phyloP scores from a whole-genome alignment of 2,888 invertebrate species.

The Acanthosoma haemorrhoidale region DNA sequence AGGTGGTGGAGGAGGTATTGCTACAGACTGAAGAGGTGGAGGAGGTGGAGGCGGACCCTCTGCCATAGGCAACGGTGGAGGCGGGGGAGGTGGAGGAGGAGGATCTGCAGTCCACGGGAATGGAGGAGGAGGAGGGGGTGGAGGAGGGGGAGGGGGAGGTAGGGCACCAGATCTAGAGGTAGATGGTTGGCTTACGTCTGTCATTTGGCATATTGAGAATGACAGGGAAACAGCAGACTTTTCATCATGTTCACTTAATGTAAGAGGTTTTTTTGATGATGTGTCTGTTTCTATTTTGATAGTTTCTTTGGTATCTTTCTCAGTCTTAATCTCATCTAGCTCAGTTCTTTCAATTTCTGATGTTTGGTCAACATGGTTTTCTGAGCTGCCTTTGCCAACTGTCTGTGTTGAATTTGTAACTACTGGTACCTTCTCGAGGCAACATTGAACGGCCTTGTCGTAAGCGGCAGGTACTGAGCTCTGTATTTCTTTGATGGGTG shows the following conservation, averaged over 20 bases:
- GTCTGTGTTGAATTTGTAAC: not conserved
- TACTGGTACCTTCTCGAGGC: not conserved
- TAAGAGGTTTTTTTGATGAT: slow-evolving; percentile 16
- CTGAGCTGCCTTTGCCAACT: not conserved
- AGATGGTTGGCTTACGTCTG: not conserved
- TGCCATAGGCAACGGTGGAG: slow-evolving; percentile 28
- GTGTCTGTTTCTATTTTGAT: not conserved
- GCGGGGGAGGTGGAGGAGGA: slow-evolving; percentile 43
- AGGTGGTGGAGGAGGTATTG: slow-evolving; percentile 32
- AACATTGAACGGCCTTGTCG: slow-evolving; percentile 15
- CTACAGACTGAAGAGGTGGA: slow-evolving; percentile 40
- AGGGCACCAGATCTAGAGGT: slow-evolving; percentile 34
- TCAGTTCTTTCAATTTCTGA: not conserved
- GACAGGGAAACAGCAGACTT: slow-evolving; percentile 11
- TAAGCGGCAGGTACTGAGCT: not conserved
- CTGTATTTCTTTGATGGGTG: slow-evolving; percentile 28
- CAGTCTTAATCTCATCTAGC: not conserved
- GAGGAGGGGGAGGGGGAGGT: slow-evolving; percentile 45
- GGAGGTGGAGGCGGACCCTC: slow-evolving; percentile 36
- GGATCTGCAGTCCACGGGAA: slow-evolving; percentile 46
- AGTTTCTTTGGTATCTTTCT: slow-evolving; percentile 23
- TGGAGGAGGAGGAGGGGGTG: slow-evolving; percentile 40
- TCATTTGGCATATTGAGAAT: slow-evolving; percentile 6
- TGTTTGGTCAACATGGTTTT: not conserved
- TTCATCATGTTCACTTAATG: slow-evolving; percentile 27